Percentiles rank a stretch among this genome's conserved stretches.
Conservation (phyloP, 2,888 invertebrate genomes). For the Sminthurinus aureus region DNA sequence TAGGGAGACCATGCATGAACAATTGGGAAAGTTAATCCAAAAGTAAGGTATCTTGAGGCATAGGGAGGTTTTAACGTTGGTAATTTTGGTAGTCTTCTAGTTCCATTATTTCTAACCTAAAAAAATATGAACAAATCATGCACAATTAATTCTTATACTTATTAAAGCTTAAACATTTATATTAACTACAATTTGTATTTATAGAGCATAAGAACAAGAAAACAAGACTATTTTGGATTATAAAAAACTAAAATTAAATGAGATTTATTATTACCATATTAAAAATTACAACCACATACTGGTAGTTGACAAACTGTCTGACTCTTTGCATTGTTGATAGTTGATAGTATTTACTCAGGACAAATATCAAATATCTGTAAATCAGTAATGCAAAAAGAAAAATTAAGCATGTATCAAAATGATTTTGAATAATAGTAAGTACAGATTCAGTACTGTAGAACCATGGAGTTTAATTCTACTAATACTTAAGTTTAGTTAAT, state of each 20-base stretch:
- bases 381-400: too few species aligned
- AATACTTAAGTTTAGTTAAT: too few species aligned
- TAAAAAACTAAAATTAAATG: not conserved
- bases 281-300: not conserved
- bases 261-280: not conserved
- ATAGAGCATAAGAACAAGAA: too few species aligned
- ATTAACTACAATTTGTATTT: too few species aligned
- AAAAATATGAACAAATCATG: not conserved
- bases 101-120: not conserved
- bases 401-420: too few species aligned
- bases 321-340: not conserved
- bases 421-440: too few species aligned
- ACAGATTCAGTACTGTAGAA: too few species aligned
- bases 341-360: not conserved
- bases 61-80: not conserved
- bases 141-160: too few species aligned
- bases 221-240: not conserved
- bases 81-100: not conserved
- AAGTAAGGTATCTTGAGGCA: not conserved
- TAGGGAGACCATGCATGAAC: slow-evolving; percentile 23
- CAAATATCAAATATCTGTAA: too few species aligned
- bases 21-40: slow-evolving; percentile 8
- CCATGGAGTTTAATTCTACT: too few species aligned
- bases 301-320: not conserved
- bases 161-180: too few species aligned